Conservation (phyloP, 2,113 vertebrate genomes). For the Artemisiospiza belli region DNA sequence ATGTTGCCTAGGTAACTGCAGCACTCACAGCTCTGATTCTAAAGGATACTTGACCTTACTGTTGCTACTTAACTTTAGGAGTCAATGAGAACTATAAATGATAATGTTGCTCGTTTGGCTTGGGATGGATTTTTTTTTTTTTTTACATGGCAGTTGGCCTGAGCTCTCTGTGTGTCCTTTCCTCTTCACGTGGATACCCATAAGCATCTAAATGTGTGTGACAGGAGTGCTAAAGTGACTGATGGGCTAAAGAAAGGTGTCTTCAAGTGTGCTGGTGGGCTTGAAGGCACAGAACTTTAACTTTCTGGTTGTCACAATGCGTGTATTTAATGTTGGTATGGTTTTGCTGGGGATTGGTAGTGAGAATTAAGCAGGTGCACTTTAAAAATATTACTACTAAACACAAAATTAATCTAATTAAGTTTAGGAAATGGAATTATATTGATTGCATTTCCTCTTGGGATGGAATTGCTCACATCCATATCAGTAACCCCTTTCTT, state of each 20-base stretch:
- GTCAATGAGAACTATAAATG: no score
- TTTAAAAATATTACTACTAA: not conserved
- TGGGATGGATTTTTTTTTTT: not conserved
- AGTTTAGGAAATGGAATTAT: not conserved
- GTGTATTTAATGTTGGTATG: rapidly evolving
- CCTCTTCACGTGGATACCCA: not conserved
- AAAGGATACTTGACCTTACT: not conserved
- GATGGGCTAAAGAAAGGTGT: not conserved
- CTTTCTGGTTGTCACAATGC: not conserved
- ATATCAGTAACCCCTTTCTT: not conserved
- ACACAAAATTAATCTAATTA: not conserved
- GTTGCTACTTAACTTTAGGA: not conserved
- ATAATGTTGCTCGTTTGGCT: not conserved
- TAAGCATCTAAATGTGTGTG: rapidly evolving
- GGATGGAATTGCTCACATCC: not conserved
- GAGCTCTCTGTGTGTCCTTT: not conserved
- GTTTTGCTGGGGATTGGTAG: not conserved
- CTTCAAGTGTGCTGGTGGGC: not conserved
- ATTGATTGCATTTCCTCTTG: not conserved
- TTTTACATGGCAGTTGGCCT: not conserved
- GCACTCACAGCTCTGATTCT: not conserved
- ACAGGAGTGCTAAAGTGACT: not conserved
- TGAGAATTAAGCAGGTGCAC: not conserved
- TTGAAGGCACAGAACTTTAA: not conserved
- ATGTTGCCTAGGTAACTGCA: slow-evolving; percentile 27